Evolutionary conservation across 2,797 vertebrate genomes (phyloP), one percentile per base, ranked within the genome.

Genomic region (Acanthis flammea): DNA sequence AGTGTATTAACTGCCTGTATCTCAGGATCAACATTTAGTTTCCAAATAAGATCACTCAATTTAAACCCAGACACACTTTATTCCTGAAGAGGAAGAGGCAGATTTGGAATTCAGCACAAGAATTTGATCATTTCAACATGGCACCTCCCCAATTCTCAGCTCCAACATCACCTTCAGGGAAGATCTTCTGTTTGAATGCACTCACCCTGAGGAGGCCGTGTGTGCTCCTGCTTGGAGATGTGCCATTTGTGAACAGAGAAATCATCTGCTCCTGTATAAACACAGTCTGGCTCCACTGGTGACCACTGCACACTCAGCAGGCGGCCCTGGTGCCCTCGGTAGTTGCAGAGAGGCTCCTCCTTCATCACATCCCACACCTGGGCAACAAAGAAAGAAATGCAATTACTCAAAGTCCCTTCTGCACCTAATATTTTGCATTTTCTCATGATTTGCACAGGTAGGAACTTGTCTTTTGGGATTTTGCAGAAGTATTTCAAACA

Each of bases 211-310:
- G 99, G 99, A 3, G 99, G 99, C 42, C 97, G 97, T 14, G 97
- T 98, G 8, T 99, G 98, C 41, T 98, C 98, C 76, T 99, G 99
- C 88, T 98, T 98, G 87, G 98, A 98, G 86, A 98, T 90, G 14
- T 96, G 97, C 99, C 99, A 99, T 88, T 98, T 98, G 79, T 99
- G 99, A 66, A 99, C 98, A 27, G 98, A 99, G 97, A 99, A 99
- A 97, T 99, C 99, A 95, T 99, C 99, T 33, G 98, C 99, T 84
- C 99, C 99, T 0, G 99, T 99, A 97, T 99, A 99, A 95, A 99
- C 89, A 94, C 97, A 92, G 33, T 99, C 99, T 3, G 98, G 96
- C 47, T 99, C 98, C 48, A 99, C 96, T 0, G 99, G 98, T 5
- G 99, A 99, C 99, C 99, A 99, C 22, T 98, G 98, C 30, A 99